These are phyloP conservation scores for Copsychus sechellarum DNA, from an alignment of 2,113 vertebrate species.

Conservation along the genomic window DNA sequence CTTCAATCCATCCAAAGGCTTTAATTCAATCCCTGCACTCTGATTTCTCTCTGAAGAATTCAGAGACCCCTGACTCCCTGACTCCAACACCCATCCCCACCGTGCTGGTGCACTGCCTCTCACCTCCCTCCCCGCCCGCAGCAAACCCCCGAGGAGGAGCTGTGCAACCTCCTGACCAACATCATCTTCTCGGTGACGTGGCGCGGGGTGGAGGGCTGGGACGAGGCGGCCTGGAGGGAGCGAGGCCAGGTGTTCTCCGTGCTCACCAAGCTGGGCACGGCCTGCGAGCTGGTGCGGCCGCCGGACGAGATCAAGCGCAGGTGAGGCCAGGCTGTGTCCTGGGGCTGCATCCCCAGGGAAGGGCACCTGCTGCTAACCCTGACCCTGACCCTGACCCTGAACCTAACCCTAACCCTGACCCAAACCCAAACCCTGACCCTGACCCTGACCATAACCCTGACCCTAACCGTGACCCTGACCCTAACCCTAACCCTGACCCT, in stretches of 20 bases:
- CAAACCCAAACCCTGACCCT: too few species aligned
- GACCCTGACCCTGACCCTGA: too few species aligned
- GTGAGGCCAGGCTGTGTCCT: constrained; percentile 30
- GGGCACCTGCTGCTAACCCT: background rate
- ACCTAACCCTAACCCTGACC: too few species aligned
- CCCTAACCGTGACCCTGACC: too few species aligned
- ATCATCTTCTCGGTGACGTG: constrained; percentile 93
- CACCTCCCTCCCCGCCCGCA: background rate
- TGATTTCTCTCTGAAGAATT: too few species aligned
- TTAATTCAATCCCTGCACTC: too few species aligned
- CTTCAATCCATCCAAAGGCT: too few species aligned
- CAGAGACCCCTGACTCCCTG: too few species aligned
- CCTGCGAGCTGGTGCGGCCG: constrained; percentile 87
- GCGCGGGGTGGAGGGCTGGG: constrained; percentile 84
- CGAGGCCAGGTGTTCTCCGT: constrained; percentile 95
- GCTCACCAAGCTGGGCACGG: constrained; percentile 92
- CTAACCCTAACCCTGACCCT: too few species aligned
- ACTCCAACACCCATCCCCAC: accelerated
- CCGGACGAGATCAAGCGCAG: constrained; percentile 95
- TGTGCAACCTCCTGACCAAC: constrained; percentile 96
- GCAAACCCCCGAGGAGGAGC: constrained; percentile 94
- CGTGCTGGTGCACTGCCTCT: accelerated
- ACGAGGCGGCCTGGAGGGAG: constrained; percentile 87
- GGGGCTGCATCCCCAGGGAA: background rate
- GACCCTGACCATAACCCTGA: too few species aligned